Percentiles rank a stretch among this genome's conserved stretches.
Conservation (phyloP, 2,888 invertebrate genomes). For the Uloborus plumipes region DNA sequence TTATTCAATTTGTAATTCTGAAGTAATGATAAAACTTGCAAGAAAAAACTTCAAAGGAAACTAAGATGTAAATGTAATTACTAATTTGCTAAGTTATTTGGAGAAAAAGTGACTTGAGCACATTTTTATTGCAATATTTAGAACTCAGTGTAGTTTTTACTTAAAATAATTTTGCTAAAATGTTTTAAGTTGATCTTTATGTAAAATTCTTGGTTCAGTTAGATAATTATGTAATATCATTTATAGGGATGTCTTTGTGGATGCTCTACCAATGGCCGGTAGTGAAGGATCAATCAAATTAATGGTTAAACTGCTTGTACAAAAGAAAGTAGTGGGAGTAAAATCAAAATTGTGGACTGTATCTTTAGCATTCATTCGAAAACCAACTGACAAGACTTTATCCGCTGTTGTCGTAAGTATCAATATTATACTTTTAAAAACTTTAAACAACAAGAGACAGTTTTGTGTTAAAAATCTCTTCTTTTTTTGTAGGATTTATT, state of each 20-base stretch:
- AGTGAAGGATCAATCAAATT: constrained; percentile 60
- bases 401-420: constrained; percentile 45
- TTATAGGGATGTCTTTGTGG: constrained; percentile 64
- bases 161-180: too few relatives aligned
- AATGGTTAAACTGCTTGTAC: constrained; percentile 52
- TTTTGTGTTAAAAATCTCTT: not conserved
- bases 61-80: too few relatives aligned
- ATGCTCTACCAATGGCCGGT: constrained; percentile 64
- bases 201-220: too few relatives aligned
- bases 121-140: too few relatives aligned
- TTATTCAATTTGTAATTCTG: too few relatives aligned
- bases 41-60: too few relatives aligned
- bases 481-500: constrained; percentile 34
- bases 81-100: too few relatives aligned
- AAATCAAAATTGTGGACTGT: constrained; percentile 52
- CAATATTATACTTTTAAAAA: not conserved
- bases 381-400: constrained; percentile 43
- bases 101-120: too few relatives aligned
- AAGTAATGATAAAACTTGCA: too few relatives aligned
- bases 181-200: too few relatives aligned
- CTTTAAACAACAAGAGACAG: not conserved
- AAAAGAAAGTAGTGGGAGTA: constrained; percentile 31
- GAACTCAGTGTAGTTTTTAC: too few relatives aligned
- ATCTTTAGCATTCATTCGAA: constrained; percentile 56
- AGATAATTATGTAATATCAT: constrained; percentile 14